A percentile compares a stretch with the other conserved stretches of the same genome.
Conservation (phyloP, 2,797 vertebrate species). For the Heliangelus exortis region DNA sequence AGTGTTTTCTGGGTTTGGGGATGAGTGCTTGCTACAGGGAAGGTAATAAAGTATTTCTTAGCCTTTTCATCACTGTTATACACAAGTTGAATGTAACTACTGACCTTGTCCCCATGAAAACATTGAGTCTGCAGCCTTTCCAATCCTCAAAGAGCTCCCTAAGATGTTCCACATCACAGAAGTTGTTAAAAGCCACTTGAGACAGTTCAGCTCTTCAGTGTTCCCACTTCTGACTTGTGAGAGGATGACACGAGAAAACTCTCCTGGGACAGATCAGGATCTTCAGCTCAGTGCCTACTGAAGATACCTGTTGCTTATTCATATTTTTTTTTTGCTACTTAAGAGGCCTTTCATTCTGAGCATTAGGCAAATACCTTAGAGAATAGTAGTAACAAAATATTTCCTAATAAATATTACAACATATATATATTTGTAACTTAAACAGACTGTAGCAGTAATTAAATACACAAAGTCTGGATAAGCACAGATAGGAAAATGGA, state of each 20-base stretch:
- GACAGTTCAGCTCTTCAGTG: neutral
- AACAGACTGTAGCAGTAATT: neutral
- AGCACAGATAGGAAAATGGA: neutral
- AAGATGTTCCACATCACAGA: neutral
- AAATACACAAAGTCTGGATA: neutral
- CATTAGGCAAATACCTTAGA: neutral
- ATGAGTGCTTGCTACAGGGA: neutral
- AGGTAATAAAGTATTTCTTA: neutral
- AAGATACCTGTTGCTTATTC: rapidly evolving
- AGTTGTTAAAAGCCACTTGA: neutral
- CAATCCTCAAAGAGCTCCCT: neutral
- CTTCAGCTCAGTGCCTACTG: neutral
- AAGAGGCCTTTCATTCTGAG: neutral
- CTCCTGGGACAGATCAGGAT: neutral
- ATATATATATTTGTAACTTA: neutral
- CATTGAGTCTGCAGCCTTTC: neutral
- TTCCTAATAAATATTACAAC: neutral
- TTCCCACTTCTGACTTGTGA: neutral
- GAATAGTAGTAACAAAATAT: neutral
- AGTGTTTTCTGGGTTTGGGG: neutral
- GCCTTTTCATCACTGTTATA: neutral
- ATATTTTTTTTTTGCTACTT: neutral
- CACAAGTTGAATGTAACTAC: neutral
- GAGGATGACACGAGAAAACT: neutral
- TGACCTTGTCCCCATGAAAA: neutral